Base-by-base conservation (phyloP, 2,113 vertebrate genomes). In the Poeciliopsis prolifica region DNA sequence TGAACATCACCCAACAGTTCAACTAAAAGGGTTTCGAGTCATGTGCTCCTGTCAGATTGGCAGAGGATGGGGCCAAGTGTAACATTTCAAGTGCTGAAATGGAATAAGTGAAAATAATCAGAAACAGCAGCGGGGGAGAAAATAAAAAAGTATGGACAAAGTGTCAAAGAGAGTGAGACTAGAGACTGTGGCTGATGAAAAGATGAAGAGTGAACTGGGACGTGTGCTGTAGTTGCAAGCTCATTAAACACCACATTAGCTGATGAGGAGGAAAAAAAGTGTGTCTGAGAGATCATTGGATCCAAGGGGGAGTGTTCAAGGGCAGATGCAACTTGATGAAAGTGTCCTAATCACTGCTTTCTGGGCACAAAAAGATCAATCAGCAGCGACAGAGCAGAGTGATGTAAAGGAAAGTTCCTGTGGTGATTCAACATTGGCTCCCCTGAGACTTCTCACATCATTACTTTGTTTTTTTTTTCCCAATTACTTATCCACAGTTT, bases 241-340 rank as follows among this genome's bases (percentile, higher is more conserved):
- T 87, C 86, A 87, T 91, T 92, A 88, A 82, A 79, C 75, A 75
- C 37, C 15, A 22, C 15, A 7, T 31, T 81, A 90, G 86, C 66
- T 87, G 84, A 90, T 79, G 83, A 71, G 81, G 58, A 61, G 78
- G 67, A 65, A 69, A 77, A 79, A 44, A 64, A 66, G 12, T 42
- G 40, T 13, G 7, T n/a, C 63, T 35, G 70, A 82, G 71, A n/a
- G 77, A 72, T 14, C 62, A 74, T 28, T 51, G 31, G 68, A 74
- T 33, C 65, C 61, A 64, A 30, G 70, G 63, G 22, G 70, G 70
- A 61, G 71, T 75, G 15, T 80, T 85, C 83, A 85, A 89, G 90
- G 89, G 62, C 81, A 82, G 64, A 80, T 54, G 78, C 73, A 79
- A 82, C 65, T 74, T 75, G 87, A 84, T 74, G 69, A 90, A 87